phyloP scores from a whole-genome alignment of 2,888 invertebrate genomes.

The Cristatella mucedo region DNA sequence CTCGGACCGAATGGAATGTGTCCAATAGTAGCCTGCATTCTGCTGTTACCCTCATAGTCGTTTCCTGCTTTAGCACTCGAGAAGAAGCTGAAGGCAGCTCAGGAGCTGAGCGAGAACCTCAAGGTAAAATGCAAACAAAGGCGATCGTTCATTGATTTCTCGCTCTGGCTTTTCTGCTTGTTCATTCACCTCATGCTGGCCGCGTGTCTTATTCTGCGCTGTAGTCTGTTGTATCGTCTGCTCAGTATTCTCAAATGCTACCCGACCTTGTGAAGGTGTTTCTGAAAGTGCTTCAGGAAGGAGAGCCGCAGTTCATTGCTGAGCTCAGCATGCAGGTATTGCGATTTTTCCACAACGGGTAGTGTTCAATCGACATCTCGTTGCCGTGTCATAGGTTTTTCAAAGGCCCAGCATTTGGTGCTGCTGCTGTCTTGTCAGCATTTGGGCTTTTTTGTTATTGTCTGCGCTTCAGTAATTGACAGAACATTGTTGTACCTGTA shows the following conservation, averaged over 20 bases:
- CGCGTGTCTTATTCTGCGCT: conserved; percentile 9
- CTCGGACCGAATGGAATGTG: too few species aligned
- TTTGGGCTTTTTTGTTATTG: too few species aligned
- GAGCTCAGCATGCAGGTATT: conserved; percentile 78
- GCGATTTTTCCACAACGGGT: too few species aligned
- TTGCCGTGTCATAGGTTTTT: too few species aligned
- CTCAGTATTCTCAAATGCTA: conserved; percentile 71
- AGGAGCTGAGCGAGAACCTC: conserved; percentile 88
- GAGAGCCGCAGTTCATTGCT: conserved; percentile 84
- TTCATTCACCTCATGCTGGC: conserved; percentile 33
- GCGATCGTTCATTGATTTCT: conserved; percentile 4
- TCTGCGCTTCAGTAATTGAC: too few species aligned
- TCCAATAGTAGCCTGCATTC: too few species aligned
- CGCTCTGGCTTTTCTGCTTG: conserved; percentile 12
- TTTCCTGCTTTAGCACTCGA: conserved; percentile 54
- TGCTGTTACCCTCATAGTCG: too few species aligned
- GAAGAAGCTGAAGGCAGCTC: conserved; percentile 78
- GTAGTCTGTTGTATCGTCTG: conserved; percentile 64
- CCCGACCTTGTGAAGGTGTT: conserved; percentile 75
- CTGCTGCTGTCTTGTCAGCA: too few species aligned
- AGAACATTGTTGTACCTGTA: conserved; percentile 27
- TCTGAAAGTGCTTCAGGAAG: conserved; percentile 75
- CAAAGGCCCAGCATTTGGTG: too few species aligned
- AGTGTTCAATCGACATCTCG: too few species aligned
- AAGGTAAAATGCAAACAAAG: too few species aligned